Evolutionary conservation across 2,797 vertebrate species (phyloP).

Genomic region (Acanthiza pusilla): DNA sequence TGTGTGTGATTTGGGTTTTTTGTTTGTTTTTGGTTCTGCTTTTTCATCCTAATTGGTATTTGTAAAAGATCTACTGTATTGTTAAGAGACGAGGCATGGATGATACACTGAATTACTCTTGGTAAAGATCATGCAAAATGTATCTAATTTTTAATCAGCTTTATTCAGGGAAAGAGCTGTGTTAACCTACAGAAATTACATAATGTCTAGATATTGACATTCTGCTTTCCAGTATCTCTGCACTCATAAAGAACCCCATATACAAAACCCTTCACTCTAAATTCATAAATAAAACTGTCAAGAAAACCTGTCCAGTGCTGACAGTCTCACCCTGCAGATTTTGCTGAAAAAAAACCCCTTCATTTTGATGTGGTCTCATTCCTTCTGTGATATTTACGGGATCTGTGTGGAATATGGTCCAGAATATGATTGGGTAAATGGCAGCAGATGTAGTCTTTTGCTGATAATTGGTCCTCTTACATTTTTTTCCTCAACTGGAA

Average conservation of each 20-base stretch:
- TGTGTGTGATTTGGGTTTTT: neutral
- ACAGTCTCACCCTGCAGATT: neutral
- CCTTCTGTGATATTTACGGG: neutral
- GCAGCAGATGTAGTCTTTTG: neutral
- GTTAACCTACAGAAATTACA: neutral
- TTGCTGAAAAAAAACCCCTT: neutral
- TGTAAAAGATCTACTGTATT: neutral
- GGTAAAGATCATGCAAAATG: neutral
- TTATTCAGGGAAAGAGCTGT: neutral
- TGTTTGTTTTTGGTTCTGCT: neutral
- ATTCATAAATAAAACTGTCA: neutral
- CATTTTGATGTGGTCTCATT: neutral
- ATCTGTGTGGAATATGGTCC: neutral
- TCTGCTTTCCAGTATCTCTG: neutral
- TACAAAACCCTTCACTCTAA: neutral
- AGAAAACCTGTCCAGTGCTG: neutral
- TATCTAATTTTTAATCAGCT: neutral
- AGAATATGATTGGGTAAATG: neutral
- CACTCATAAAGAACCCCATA: neutral
- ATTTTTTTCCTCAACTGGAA: neutral
- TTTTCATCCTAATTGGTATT: neutral
- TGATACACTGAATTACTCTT: neutral
- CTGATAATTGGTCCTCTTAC: neutral
- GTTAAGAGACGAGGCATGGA: neutral
- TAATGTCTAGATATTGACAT: neutral